A percentile compares a stretch with the other conserved stretches of the same genome.
These are phyloP conservation scores for Actinopyga echinites DNA, from an alignment of 53 echinoderm and acorn worm genomes.

Conservation along the genomic window DNA sequence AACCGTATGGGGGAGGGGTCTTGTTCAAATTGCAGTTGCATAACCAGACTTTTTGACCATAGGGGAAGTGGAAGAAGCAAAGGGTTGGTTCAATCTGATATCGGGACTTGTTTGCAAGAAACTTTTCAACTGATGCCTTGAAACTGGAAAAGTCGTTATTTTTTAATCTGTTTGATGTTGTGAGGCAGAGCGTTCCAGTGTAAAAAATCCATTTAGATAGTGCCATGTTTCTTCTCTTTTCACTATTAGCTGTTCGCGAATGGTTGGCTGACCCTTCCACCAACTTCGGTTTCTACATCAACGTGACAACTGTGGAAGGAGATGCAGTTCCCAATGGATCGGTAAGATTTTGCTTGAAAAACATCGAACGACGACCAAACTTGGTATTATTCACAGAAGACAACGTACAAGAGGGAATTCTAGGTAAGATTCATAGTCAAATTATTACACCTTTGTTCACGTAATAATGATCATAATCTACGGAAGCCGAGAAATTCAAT, in stretches of 20 bases:
- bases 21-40: too few species aligned
- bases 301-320: slow-evolving; percentile 80
- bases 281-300: slow-evolving; percentile 76
- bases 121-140: too few species aligned
- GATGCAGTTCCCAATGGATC: slow-evolving; percentile 66
- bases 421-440: too few species aligned
- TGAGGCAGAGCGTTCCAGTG: not conserved
- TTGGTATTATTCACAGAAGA: slow-evolving; percentile 85
- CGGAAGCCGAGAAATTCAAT: too few species aligned
- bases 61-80: too few species aligned
- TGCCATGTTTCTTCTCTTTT: not conserved
- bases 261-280: slow-evolving; percentile 66
- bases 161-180: too few species aligned
- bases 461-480: too few species aligned
- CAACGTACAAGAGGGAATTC: not conserved
- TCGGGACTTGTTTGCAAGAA: too few species aligned
- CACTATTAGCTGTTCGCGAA: slow-evolving; percentile 63
- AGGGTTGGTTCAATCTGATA: too few species aligned
- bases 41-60: too few species aligned
- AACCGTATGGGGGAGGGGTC: too few species aligned
- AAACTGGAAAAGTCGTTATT: not conserved
- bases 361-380: slow-evolving; percentile 74
- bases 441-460: too few species aligned
- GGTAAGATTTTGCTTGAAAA: slow-evolving; percentile 80
- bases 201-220: not conserved